phyloP scores from a whole-genome alignment of 2,888 invertebrate genomes.

The Polymixis lichenea region DNA sequence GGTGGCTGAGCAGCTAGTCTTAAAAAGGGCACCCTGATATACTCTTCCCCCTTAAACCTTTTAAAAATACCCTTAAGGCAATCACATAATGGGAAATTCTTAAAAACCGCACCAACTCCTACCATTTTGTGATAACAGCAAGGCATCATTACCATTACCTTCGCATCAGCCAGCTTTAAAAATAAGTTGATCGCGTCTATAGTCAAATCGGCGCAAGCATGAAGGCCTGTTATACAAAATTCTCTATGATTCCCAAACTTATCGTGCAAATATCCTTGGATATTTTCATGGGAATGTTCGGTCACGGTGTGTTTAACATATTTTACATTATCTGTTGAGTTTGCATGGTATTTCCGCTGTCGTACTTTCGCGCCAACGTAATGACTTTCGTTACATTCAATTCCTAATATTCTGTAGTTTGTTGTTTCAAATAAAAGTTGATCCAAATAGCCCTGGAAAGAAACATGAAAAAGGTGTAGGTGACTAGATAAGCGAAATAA shows the following conservation, averaged over 20 bases:
- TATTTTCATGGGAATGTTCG: constrained; percentile 84
- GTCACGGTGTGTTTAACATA: constrained; percentile 91
- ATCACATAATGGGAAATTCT: constrained; percentile 92
- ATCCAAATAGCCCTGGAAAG: constrained; percentile 93
- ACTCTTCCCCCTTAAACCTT: constrained; percentile 77
- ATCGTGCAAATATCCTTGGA: constrained; percentile 81
- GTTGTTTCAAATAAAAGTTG: constrained; percentile 91
- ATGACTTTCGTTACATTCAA: constrained; percentile 91
- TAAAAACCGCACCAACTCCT: constrained; percentile 80
- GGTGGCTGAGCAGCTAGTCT: constrained; percentile 93
- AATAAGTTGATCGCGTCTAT: constrained; percentile 92
- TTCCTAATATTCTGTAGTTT: constrained; percentile 91
- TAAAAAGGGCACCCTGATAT: constrained; percentile 92
- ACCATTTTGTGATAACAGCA: constrained; percentile 95
- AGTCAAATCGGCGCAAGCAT: constrained; percentile 95
- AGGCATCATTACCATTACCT: constrained; percentile 92
- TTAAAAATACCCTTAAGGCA: constrained; percentile 82
- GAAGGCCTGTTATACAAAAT: constrained; percentile 91
- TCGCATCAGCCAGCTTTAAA: constrained; percentile 89
- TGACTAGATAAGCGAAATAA: not conserved
- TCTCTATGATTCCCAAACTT: constrained; percentile 77
- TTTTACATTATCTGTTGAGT: constrained; percentile 89
- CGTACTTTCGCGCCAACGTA: constrained; percentile 90
- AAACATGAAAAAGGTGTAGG: not conserved
- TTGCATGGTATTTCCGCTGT: constrained; percentile 89